These are phyloP conservation scores for Trachemys scripta DNA, from an alignment of 2,113 vertebrate genomes.

Conservation along the genomic window DNA sequence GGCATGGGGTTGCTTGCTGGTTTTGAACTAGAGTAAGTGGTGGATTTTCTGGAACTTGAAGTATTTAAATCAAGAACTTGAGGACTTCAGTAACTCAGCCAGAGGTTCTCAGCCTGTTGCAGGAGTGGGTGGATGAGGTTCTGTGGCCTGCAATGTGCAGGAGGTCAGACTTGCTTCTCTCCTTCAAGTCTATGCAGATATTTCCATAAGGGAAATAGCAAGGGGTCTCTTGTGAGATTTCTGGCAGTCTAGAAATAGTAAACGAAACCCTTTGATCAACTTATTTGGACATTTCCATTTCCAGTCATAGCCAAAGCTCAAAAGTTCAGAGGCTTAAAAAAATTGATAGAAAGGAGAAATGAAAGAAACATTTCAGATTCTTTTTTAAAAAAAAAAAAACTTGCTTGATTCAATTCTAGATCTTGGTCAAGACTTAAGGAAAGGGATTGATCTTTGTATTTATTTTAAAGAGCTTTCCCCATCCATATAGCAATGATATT, in stretches of 20 bases:
- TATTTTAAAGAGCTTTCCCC: not conserved
- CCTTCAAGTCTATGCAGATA: not conserved
- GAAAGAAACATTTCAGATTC: not conserved
- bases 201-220: conserved; percentile 18
- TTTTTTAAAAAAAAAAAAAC: no score
- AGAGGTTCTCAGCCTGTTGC: not conserved
- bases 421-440: conserved; percentile 53
- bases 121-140: not conserved
- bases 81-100: not conserved
- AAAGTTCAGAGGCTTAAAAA: conserved; percentile 30
- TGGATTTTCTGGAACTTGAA: not conserved
- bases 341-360: not conserved
- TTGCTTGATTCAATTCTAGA: conserved; percentile 38
- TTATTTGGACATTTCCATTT: not conserved
- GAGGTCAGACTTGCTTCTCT: not conserved
- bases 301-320: not conserved
- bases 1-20: not conserved
- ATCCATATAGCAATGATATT: not conserved
- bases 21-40: not conserved
- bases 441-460: conserved; percentile 22
- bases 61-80: not conserved
- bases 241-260: conserved; percentile 54
- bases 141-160: not conserved
- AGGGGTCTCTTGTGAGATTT: not conserved
- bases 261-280: conserved; percentile 19